Conservation (phyloP, 2,113 vertebrate species). For the Mastomys natalensis region DNA sequence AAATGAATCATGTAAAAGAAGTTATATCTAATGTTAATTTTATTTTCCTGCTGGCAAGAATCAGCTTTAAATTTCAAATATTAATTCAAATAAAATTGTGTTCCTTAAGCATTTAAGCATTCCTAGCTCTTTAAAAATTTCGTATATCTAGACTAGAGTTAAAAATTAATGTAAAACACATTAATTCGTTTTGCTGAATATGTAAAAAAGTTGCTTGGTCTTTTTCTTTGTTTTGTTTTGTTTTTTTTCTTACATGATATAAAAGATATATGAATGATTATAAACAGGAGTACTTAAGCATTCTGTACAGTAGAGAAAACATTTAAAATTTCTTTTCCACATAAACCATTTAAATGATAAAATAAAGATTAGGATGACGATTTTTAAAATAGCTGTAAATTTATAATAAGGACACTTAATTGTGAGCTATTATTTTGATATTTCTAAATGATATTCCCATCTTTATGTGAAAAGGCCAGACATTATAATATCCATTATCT, state of each 20-base stretch:
- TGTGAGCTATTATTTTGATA: not conserved
- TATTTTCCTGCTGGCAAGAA: not conserved
- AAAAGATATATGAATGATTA: not conserved
- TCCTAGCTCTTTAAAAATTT: not conserved
- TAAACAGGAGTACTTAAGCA: not conserved
- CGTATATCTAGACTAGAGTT: not conserved
- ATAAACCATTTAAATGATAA: not conserved
- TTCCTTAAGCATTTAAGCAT: not conserved
- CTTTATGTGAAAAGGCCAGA: not conserved
- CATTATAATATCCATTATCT: not conserved
- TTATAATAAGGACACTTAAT: not conserved
- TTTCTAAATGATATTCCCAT: not conserved
- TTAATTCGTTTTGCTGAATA: not conserved
- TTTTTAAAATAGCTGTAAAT: not conserved
- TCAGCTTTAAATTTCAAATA: not conserved
- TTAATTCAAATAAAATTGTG: constrained; percentile 37
- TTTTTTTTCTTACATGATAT: not conserved
- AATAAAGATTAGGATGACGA: not conserved
- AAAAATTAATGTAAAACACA: not conserved
- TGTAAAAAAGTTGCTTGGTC: not conserved
- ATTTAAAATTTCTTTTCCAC: not conserved
- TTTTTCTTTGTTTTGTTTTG: not conserved
- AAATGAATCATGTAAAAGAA: constrained; percentile 26
- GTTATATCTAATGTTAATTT: constrained; percentile 22
- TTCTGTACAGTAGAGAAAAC: not conserved